Evolutionary conservation across 2,113 vertebrate species (phyloP).

Genomic region (Eleginops maclovinus): DNA sequence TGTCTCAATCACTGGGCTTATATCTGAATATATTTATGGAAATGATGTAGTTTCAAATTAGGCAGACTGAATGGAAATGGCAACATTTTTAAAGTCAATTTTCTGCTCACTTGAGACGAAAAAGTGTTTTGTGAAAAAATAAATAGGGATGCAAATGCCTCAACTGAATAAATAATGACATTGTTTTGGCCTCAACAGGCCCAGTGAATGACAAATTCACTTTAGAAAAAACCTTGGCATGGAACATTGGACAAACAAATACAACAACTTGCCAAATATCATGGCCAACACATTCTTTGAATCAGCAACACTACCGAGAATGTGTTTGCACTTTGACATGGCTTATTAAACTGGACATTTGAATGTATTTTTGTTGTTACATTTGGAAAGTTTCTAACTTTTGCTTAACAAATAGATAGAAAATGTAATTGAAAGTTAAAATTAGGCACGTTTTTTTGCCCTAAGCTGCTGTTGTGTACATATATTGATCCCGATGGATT

Average conservation of each 20-base stretch:
- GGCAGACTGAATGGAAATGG: conserved; percentile 23
- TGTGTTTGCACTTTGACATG: background rate
- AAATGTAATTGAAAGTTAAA: background rate
- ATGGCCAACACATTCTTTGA: conserved; percentile 20
- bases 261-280: background rate
- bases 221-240: conserved; percentile 17
- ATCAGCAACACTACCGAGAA: conserved; percentile 2
- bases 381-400: background rate
- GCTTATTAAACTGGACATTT: background rate
- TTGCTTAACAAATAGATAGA: conserved; percentile 28
- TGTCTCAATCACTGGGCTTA: conserved; percentile 22
- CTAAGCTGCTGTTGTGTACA: background rate
- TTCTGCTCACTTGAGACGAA: conserved; percentile 38
- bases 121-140: conserved; percentile 36
- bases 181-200: conserved; percentile 29
- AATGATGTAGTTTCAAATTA: conserved; percentile 43
- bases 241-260: conserved; percentile 23
- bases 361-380: conserved; percentile 1
- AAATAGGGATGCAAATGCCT: conserved; percentile 34
- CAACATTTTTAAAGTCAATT: conserved; percentile 33
- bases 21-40: conserved; percentile 30
- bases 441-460: background rate
- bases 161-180: conserved; percentile 48
- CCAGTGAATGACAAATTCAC: conserved; percentile 40
- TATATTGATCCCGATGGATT: conserved; percentile 12